Evolutionary conservation across 1,140 invertebrate species (phyloP), one percentile per base, ranked within the genome.

Genomic region (Anastrepha obliqua): DNA sequence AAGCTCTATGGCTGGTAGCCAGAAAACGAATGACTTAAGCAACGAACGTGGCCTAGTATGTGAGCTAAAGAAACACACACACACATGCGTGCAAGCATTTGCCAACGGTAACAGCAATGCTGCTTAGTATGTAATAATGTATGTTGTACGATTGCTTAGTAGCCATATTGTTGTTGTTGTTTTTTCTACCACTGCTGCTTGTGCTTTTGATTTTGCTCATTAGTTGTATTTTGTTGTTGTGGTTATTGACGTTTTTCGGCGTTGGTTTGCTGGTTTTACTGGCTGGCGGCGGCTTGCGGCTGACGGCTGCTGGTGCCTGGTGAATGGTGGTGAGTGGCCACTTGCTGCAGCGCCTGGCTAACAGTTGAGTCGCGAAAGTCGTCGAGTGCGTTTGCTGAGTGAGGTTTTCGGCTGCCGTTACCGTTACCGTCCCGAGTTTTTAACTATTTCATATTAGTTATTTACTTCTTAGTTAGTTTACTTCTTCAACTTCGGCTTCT

Each of bases 311-410:
- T 20, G 17, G 74, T 62, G 60, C 5, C 13, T 62, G 60, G 13
- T 62, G n/a, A 29, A 17, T n/a, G 13, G 8, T 55, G 74, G 74
- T 81, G 44, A 81, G 74, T 55, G 74, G 74, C 74, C 51, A 81
- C 74, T 81, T 81, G 74, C 74, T 81, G 74, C 74, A 81, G 47
- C 74, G 44, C 20, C 13, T 51, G 74, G 74, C 74, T 47, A 81
- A 81, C 74, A 81, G 74, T 81, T 81, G 74, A 81, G 74, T 81
- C 74, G 74, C 74, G 74, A 55, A 81, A 81, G 74, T 81, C 74
- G 74, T 81, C 74, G 74, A 81, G 74, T 81, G 74, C 74, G 74
- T 81, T 81, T 81, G 74, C 47, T 81, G 74, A 81, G 74, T 81
- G 74, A n/a, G 74, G 74, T 81, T 55, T 81, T 81, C 74, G 74